A percentile compares a stretch with the other conserved stretches of the same genome.
Conservation (phyloP, 2,888 invertebrate genomes). For the Endotricha flammealis region DNA sequence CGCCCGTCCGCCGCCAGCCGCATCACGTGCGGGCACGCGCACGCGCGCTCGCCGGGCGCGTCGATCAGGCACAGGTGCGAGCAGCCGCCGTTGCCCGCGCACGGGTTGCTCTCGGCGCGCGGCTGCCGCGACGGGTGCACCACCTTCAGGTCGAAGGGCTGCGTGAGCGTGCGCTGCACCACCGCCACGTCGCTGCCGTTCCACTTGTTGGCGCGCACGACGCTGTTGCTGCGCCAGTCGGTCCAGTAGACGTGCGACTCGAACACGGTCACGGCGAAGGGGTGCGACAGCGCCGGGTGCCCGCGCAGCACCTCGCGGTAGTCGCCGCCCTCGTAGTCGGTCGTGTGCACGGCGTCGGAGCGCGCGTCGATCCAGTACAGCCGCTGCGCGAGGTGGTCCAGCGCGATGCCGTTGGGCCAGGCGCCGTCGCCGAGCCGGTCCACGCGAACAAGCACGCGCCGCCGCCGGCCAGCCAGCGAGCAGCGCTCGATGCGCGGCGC, state of each 20-base stretch:
- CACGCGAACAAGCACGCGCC: slow-evolving; percentile 79
- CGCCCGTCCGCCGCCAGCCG: slow-evolving; percentile 81
- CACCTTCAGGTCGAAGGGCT: slow-evolving; percentile 93
- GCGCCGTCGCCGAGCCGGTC: slow-evolving; percentile 79
- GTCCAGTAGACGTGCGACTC: slow-evolving; percentile 95
- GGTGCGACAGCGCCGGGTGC: slow-evolving; percentile 88
- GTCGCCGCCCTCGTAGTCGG: slow-evolving; percentile 87
- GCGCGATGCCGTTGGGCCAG: slow-evolving; percentile 91
- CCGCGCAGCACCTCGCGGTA: slow-evolving; percentile 83
- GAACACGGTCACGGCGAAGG: slow-evolving; percentile 92
- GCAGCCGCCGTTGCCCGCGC: slow-evolving; percentile 86
- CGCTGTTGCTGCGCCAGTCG: slow-evolving; percentile 93
- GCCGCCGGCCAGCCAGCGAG: slow-evolving; percentile 85
- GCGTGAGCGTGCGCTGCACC: slow-evolving; percentile 89
- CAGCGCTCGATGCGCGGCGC: slow-evolving; percentile 90
- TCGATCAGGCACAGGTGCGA: slow-evolving; percentile 89
- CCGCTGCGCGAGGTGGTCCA: slow-evolving; percentile 84
- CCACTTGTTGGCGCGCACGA: slow-evolving; percentile 93
- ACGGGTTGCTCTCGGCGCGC: slow-evolving; percentile 76
- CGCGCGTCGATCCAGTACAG: slow-evolving; percentile 91
- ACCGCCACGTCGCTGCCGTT: slow-evolving; percentile 85
- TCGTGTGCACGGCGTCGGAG: slow-evolving; percentile 91
- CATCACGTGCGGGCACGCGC: slow-evolving; percentile 94
- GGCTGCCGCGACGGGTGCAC: slow-evolving; percentile 67
- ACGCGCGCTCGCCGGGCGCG: slow-evolving; percentile 80